Evolutionary conservation across 2,113 vertebrate species (phyloP).

Genomic region (Notarius lentiginosus): DNA sequence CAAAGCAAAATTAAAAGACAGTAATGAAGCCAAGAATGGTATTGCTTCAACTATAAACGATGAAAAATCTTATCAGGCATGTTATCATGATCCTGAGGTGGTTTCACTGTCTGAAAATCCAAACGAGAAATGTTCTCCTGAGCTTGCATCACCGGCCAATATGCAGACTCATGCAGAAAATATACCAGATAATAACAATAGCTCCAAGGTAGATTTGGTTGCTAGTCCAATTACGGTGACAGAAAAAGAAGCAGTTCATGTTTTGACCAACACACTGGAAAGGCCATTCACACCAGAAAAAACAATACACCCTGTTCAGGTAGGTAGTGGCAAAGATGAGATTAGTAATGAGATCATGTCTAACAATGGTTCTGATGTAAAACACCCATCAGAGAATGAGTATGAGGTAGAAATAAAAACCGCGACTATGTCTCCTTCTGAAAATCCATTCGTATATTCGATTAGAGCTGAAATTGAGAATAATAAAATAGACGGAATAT

Average conservation of each 20-base stretch:
- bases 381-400: neutral
- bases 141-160: slow-evolving; percentile 46
- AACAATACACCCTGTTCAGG: slow-evolving; percentile 2
- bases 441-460: neutral
- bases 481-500: neutral
- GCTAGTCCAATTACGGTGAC: neutral
- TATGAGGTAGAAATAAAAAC: slow-evolving; percentile 3
- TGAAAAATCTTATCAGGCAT: slow-evolving; percentile 46
- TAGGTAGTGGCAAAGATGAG: slow-evolving; percentile 50
- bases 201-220: slow-evolving; percentile 27
- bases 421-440: neutral
- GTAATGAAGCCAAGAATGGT: slow-evolving; percentile 33
- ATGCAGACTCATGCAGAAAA: slow-evolving; percentile 46
- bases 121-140: slow-evolving; percentile 21
- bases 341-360: slow-evolving; percentile 40
- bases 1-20: slow-evolving; percentile 33
- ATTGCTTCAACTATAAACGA: slow-evolving; percentile 32
- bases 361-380: slow-evolving; percentile 6
- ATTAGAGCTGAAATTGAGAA: slow-evolving; percentile 7
- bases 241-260: neutral
- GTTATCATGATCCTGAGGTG: slow-evolving; percentile 53
- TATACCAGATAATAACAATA: slow-evolving; percentile 51
- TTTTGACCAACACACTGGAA: slow-evolving; percentile 33
- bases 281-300: slow-evolving; percentile 8
- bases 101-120: slow-evolving; percentile 18